Base-by-base conservation (phyloP, 2,888 invertebrate species). In the Dolomedes plantarius region DNA sequence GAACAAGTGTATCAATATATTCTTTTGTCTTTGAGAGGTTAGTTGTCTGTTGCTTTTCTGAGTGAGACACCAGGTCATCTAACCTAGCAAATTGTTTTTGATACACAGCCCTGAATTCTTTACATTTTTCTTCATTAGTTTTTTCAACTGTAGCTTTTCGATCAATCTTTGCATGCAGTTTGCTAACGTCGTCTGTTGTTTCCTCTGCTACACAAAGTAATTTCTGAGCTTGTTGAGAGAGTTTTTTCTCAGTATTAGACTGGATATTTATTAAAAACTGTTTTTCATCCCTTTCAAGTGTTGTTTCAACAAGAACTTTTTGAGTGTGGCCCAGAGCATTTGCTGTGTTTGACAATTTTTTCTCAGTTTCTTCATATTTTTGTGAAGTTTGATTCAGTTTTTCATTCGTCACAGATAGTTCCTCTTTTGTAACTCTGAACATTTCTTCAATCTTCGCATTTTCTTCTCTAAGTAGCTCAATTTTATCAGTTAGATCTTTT, bases 401-500 rank as follows among this genome's bases (percentile, higher is more conserved):
- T 88, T 65, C 28, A 88, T 56, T 31, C 64, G 65, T 39, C 81
- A 89, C 13, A 78, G 89, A 89, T 75, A 92, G 89, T 71, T 91
- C 90, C n/a, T n/a, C n/a, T n/a, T n/a, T n/a, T n/a, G n/a, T n/a
- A n/a, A n/a, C n/a, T n/a, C n/a, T n/a, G n/a, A 56, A 90, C 89
- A 88, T 92, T 90, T 0, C 91, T 91, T 27, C 89, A 71, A 91
- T 91, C 89, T 93, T 93, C 1, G 93, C 93, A 88, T 94, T 92
- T 89, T 95, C 94, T 79, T 95, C 94, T 89, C 95, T 94, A 87
- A 96, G 91, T 0, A 94, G 94, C 86, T 94, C 93, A 36, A 95
- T 94, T 89, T 94, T 92, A 39, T 94, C 92, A 62, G 94, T 93
- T 88, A 95, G 93, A 71, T 95, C 94, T 77, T 94, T 94, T 1